Conservation (phyloP, 1,140 invertebrate species). For the Trichogramma pretiosum region DNA sequence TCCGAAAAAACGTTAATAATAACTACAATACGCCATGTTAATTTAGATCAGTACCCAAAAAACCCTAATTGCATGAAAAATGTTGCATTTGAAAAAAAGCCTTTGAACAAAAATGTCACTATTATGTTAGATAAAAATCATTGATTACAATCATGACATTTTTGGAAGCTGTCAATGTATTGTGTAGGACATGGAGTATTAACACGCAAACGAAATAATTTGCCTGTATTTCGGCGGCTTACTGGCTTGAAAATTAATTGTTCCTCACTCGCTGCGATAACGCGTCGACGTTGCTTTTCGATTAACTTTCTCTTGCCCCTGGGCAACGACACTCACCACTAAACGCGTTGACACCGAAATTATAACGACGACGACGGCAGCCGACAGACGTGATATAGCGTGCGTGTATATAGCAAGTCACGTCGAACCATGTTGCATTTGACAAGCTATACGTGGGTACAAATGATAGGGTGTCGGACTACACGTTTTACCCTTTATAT, state of each 20-base stretch:
- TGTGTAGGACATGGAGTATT: not conserved
- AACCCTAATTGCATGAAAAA: not conserved
- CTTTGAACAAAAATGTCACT: not conserved
- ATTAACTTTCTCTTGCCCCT: conserved; percentile 17
- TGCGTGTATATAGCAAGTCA: too few relatives aligned
- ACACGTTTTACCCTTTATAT: too few relatives aligned
- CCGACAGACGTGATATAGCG: too few relatives aligned
- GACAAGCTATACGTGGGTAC: too few relatives aligned
- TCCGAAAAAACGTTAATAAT: too few relatives aligned
- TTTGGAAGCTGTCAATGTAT: not conserved
- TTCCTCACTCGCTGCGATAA: not conserved
- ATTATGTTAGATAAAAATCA: not conserved
- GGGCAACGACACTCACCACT: not conserved
- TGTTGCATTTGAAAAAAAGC: not conserved
- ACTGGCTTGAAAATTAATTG: conserved; percentile 5
- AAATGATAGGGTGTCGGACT: too few relatives aligned
- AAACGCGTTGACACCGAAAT: not conserved
- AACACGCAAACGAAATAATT: too few relatives aligned
- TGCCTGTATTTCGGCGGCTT: too few relatives aligned
- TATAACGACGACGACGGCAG: too few relatives aligned
- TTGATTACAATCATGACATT: not conserved
- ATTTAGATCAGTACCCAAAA: too few relatives aligned
- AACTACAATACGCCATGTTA: too few relatives aligned
- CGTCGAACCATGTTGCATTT: too few relatives aligned
- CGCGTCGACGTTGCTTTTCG: conserved; percentile 12